A percentile compares a stretch with the other conserved stretches of the same genome.
Conservation (phyloP, 2,113 vertebrate species). For the rabbit (Oryctolagus cuniculus) region mOryCun1.1 NC_091434.1:73351001-73351500, state of each 20-base stretch:
- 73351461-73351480: not conserved
- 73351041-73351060: not conserved
- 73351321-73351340: conserved; percentile 22
- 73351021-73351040: not conserved
- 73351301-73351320: not conserved
- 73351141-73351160: not conserved
- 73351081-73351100: not conserved
- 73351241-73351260: conserved; percentile 60
- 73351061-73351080: not conserved
- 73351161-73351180: not conserved
- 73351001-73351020: conserved; percentile 43
- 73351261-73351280: conserved; percentile 21
- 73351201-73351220: not conserved
- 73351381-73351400: not conserved
- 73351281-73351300: not conserved
- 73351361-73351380: conserved; percentile 4
- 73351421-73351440: not conserved
- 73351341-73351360: not conserved
- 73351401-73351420: not conserved
- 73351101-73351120: not conserved
- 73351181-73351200: not conserved
- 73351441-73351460: not conserved
- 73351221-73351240: conserved; percentile 14
- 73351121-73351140: not conserved
- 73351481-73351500: not conserved